Conservation (phyloP, 2,888 invertebrate genomes). For the Mythimna vitellina region DNA sequence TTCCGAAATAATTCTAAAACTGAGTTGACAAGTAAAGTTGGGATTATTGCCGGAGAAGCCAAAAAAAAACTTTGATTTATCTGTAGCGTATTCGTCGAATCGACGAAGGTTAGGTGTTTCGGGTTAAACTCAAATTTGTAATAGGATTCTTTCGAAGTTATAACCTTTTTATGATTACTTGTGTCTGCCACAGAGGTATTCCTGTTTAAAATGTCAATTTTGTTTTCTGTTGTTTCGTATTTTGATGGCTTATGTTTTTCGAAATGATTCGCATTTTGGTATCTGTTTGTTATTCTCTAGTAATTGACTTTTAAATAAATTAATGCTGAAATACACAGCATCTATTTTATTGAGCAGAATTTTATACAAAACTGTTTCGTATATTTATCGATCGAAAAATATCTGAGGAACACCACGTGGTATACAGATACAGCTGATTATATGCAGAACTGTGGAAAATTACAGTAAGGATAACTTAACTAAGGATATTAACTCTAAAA, state of each 20-base stretch:
- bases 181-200: no score
- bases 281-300: neutral
- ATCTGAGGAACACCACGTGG: neutral
- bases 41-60: no score
- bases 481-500: constrained; percentile 64
- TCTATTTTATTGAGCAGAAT: neutral
- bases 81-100: no score
- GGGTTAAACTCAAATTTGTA: no score
- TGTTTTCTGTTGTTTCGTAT: no score
- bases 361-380: neutral
- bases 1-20: no score
- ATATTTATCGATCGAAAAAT: neutral
- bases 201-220: no score
- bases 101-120: no score
- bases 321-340: neutral
- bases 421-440: neutral
- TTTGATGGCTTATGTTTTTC: neutral
- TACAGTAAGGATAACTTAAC: neutral
- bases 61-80: no score
- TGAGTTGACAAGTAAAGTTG: no score
- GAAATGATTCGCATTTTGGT: neutral
- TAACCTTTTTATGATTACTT: no score
- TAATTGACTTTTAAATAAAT: neutral
- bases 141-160: neutral
- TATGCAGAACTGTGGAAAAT: neutral